Evolutionary conservation across 2,888 invertebrate species (phyloP), one percentile per base, ranked within the genome.

Genomic region (Lochmaea crataegi): DNA sequence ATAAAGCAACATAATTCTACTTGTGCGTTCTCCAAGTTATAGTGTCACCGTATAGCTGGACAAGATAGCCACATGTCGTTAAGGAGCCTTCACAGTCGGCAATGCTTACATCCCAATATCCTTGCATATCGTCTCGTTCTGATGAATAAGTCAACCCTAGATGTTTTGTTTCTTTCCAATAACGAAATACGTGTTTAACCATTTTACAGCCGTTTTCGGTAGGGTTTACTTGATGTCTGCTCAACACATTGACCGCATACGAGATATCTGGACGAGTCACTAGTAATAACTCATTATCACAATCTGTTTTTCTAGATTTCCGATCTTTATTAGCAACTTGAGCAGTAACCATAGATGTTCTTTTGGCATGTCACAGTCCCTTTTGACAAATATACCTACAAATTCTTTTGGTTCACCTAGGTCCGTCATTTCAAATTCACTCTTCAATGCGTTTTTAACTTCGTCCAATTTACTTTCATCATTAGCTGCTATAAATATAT

Each of bases 91-190:
- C 26, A 26, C 18, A n/a, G n/a, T n/a, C n/a, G n/a, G n/a, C n/a
- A n/a, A n/a, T n/a, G n/a, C 16, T 56, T n/a, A n/a, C 72, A 73
- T 80, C 78, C 48, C 79, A 67, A 14, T 74, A 63, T 26, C 76
- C 79, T 73, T 79, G 74, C 61, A 80, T 32, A 53, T 58, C 12
- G 10, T 78, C 67, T 48, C 12, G 6, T 22, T 56, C 26, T 11
- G 38, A 22, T 65, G n/a, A 10, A 58, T 58, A 66, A 12, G 11
- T 26, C 32, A 71, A 48, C 10, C 71, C 71, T 32, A 72, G 42
- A n/a, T n/a, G n/a, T n/a, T n/a, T n/a, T n/a, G n/a, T n/a, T n/a
- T n/a, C n/a, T n/a, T n/a, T n/a, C n/a, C n/a, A n/a, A n/a, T n/a
- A n/a, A n/a, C n/a, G n/a, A n/a, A n/a, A n/a, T n/a, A n/a, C n/a